Percentiles rank a stretch among this genome's conserved stretches.
Conservation (phyloP, 2,888 invertebrate species). For the Napeogenes sylphis region DNA sequence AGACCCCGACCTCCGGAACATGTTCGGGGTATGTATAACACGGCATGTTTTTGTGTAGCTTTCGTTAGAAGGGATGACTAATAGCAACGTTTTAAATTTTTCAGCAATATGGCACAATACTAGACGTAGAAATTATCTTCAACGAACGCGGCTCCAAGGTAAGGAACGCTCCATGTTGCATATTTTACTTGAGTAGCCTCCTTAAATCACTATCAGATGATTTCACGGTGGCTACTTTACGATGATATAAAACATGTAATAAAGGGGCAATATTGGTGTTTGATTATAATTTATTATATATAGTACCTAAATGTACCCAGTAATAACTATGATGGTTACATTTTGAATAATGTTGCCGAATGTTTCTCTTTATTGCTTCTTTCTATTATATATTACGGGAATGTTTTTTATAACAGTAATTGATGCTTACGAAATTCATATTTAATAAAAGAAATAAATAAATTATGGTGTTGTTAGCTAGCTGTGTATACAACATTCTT, state of each 20-base stretch:
- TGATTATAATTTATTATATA: constrained; percentile 8
- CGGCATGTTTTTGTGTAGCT: constrained; percentile 33
- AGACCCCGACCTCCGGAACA: constrained; percentile 98
- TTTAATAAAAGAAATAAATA: neutral
- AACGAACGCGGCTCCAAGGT: constrained; percentile 99
- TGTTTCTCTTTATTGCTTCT: constrained; percentile 35
- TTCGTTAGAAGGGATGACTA: constrained; percentile 20
- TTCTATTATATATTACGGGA: constrained; percentile 33
- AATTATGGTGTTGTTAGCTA: neutral
- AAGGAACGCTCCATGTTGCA: constrained; percentile 69
- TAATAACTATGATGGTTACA: constrained; percentile 1
- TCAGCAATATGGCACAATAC: constrained; percentile 98
- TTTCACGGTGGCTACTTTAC: constrained; percentile 52
- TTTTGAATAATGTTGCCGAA: constrained; percentile 19
- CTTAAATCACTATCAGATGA: constrained; percentile 53
- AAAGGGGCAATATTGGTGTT: constrained; percentile 30
- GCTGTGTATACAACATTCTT: constrained; percentile 28
- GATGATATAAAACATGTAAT: constrained; percentile 27
- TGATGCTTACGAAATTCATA: constrained; percentile 6
- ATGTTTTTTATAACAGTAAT: constrained; percentile 26
- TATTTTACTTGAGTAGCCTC: constrained; percentile 49
- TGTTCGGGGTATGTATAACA: constrained; percentile 94
- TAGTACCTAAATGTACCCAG: no score
- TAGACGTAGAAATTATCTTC: constrained; percentile 99
- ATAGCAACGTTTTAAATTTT: constrained; percentile 67